Evolutionary conservation across 2,888 invertebrate genomes (phyloP).

Genomic region (Digitonthophagus gazella): DNA sequence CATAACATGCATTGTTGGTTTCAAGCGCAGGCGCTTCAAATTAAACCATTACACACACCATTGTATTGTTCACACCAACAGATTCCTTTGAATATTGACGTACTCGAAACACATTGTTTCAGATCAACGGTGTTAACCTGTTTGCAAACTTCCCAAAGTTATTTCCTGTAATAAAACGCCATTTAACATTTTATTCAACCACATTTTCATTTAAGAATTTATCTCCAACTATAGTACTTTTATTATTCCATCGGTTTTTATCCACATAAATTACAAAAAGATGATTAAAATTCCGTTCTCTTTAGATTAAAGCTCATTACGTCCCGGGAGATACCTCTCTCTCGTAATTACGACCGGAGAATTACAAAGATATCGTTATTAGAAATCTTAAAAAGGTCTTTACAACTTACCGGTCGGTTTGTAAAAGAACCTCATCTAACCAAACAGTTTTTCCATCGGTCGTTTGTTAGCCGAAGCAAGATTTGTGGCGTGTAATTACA

Average conservation of each 20-base stretch:
- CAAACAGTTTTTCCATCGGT: background rate
- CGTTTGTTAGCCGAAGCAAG: background rate
- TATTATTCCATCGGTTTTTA: background rate
- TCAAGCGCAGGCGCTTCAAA: background rate
- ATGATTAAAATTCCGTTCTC: background rate
- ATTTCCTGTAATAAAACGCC: too few species aligned
- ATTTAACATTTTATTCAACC: too few species aligned
- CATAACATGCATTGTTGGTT: background rate
- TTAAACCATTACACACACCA: background rate
- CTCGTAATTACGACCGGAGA: background rate
- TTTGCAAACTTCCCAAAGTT: too few species aligned
- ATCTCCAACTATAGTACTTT: too few species aligned
- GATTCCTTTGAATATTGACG: background rate
- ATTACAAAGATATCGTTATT: background rate
- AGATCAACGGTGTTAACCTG: background rate
- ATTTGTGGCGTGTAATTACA: slow-evolving; percentile 14
- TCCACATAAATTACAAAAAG: background rate
- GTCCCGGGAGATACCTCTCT: background rate
- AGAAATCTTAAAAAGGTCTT: background rate
- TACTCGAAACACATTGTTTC: background rate
- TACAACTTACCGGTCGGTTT: background rate
- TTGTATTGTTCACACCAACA: background rate
- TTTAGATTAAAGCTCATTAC: background rate
- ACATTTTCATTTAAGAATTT: too few species aligned
- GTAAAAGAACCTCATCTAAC: background rate